Evolutionary conservation across 1,140 invertebrate genomes (phyloP).

Genomic region (Aphelinus certus): DNA sequence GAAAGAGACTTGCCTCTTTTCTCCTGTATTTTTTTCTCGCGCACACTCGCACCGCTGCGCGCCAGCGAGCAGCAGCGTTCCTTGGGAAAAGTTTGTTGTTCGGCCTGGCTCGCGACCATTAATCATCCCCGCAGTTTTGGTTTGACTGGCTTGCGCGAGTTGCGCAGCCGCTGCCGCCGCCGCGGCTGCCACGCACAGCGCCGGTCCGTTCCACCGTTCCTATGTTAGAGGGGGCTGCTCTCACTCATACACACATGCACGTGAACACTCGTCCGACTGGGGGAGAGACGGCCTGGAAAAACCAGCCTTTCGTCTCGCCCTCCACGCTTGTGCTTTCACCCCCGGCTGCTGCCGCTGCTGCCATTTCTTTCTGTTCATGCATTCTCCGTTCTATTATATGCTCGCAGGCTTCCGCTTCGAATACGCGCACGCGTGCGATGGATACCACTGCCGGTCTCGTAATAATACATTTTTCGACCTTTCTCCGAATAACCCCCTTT

Average conservation of each 20-base stretch:
- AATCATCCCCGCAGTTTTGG: slow-evolving; percentile 72
- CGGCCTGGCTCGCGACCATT: slow-evolving; percentile 69
- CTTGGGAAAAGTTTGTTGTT: slow-evolving; percentile 75
- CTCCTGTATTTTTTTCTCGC: slow-evolving; percentile 67
- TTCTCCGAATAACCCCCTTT: slow-evolving; percentile 40
- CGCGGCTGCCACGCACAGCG: slow-evolving; percentile 15
- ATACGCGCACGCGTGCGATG: slow-evolving; percentile 20
- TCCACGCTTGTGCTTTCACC: slow-evolving; percentile 17
- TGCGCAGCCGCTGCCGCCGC: slow-evolving; percentile 32
- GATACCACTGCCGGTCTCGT: slow-evolving; percentile 8
- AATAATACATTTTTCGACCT: slow-evolving; percentile 46
- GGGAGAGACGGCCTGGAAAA: too few relatives aligned
- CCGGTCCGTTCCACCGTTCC: slow-evolving; percentile 22
- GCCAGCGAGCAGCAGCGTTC: slow-evolving; percentile 45
- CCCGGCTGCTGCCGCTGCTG: slow-evolving; percentile 21
- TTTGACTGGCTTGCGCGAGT: slow-evolving; percentile 68
- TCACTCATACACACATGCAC: neutral
- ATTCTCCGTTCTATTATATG: slow-evolving; percentile 13
- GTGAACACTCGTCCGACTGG: too few relatives aligned
- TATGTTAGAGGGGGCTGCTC: slow-evolving; percentile 10
- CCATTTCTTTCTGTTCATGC: slow-evolving; percentile 46
- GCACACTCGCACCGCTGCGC: neutral
- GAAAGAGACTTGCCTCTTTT: slow-evolving; percentile 68
- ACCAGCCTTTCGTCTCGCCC: too few relatives aligned
- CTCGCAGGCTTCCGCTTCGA: neutral